Base-by-base conservation (phyloP, 2,888 invertebrate species). In the Dascillus cervinus region DNA sequence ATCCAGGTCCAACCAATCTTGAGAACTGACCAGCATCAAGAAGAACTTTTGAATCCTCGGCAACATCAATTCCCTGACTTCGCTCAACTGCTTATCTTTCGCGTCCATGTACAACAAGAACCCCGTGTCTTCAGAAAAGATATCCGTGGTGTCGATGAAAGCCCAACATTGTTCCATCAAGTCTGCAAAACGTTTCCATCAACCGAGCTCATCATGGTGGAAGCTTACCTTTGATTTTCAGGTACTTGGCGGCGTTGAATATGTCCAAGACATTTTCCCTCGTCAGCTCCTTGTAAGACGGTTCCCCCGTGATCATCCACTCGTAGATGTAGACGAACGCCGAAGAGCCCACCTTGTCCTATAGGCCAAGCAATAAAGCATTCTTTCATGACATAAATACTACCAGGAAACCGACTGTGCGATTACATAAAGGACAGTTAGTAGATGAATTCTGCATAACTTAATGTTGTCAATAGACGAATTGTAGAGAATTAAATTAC, bases 81-180 rank as follows among this genome's bases (percentile, higher is more conserved):
- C 73, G 0, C 69, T 68, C 47, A 79, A 69, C 21, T 61, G 62
- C 29, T 65, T 64, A 32, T 60, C 61, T 44, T 69, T 69, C 0
- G 73, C 72, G 34, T 72, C 69, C 40, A 70, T 53, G 49, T 72
- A 74, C 8, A 86, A 58, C 19, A 78, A 55, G 50, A 82, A 84
- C 0, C 86, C 85, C 0, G 82, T 78, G 43, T 82, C 83, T 64
- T 86, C 86, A 12, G 67, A 69, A 51, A 86, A 83, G 0, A 82
- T 68, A 22, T 73, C 72, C 28, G 72, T 72, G 50, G 82, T 78
- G 30, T 78, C 75, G 41, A 86, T 75, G 47, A 85, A 82, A 0
- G 79, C 72, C 79, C 83, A 82, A 58, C 84, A 82, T 50, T 86
- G 86, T 38, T 79, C 77, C 46, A 82, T 77, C 34, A 86, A 64